Evolutionary conservation across 2,113 vertebrate genomes (phyloP).

Genomic region (Pelusios castaneus): DNA sequence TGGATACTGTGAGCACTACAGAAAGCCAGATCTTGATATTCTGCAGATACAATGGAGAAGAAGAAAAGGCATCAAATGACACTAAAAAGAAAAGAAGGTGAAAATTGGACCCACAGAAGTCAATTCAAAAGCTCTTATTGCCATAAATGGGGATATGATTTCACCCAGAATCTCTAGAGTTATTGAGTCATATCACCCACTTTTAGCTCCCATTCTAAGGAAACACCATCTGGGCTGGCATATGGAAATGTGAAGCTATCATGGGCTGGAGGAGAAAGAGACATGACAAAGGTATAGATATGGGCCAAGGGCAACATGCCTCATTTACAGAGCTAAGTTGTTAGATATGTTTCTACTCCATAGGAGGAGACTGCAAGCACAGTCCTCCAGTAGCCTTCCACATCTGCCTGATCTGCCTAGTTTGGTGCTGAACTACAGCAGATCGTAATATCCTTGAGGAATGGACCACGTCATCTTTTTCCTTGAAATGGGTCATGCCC

Average conservation of each 20-base stretch:
- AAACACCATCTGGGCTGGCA: not conserved
- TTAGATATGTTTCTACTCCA: not conserved
- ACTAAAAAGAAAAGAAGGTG: not conserved
- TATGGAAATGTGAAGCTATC: not conserved
- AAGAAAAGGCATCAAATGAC: not conserved
- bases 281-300: not conserved
- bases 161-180: not conserved
- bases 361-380: not conserved
- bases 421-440: too few relatives aligned
- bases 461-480: not conserved
- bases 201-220: not conserved
- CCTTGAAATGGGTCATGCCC: not conserved
- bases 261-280: not conserved
- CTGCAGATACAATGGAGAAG: not conserved
- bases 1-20: not conserved
- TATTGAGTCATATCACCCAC: not conserved
- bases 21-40: not conserved
- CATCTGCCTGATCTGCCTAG: not conserved
- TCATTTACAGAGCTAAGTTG: not conserved
- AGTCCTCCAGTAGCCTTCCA: not conserved
- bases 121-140: not conserved
- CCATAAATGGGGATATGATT: not conserved
- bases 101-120: not conserved
- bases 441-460: not conserved
- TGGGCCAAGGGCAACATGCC: not conserved